phyloP scores from a whole-genome alignment of 1,140 invertebrate species.

The Littorina saxatilis region DNA sequence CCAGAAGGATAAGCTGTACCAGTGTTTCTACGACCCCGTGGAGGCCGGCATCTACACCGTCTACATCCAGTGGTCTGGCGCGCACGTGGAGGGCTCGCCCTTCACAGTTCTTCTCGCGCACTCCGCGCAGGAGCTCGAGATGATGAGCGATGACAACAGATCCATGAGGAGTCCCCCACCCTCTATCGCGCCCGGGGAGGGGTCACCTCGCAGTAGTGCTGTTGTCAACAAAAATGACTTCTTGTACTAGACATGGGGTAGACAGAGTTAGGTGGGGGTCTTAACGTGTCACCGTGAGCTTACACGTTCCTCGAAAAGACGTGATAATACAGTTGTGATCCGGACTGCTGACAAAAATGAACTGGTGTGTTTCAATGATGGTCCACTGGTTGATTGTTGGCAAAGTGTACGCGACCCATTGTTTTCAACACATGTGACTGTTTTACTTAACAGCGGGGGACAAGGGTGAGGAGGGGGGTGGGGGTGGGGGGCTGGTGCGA shows the following conservation, averaged over 20 bases:
- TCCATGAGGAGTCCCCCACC: too few species aligned
- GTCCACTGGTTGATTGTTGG: too few species aligned
- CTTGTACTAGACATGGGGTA: conserved; percentile 4
- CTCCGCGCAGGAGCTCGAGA: conserved; percentile 76
- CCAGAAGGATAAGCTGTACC: conserved; percentile 96
- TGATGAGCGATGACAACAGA: conserved; percentile 33
- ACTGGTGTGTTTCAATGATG: too few species aligned
- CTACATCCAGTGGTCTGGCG: conserved; percentile 97
- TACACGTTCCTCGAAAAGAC: neutral
- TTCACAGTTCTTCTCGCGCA: conserved; percentile 57
- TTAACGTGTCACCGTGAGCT: neutral
- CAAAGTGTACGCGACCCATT: too few species aligned
- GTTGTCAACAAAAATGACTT: neutral
- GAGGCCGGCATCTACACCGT: conserved; percentile 99
- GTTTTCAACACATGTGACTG: too few species aligned
- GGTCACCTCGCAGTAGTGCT: neutral
- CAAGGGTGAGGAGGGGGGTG: too few species aligned
- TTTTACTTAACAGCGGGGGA: too few species aligned
- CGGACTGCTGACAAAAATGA: too few species aligned
- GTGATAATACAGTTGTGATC: too few species aligned
- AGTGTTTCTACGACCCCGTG: conserved; percentile 96
- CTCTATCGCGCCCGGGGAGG: neutral
- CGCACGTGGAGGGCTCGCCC: conserved; percentile 80
- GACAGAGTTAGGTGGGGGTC: neutral
- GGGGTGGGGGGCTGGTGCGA: too few species aligned